Base-by-base conservation (phyloP, 2,888 invertebrate species). In the Oligia fasciuncula region DNA sequence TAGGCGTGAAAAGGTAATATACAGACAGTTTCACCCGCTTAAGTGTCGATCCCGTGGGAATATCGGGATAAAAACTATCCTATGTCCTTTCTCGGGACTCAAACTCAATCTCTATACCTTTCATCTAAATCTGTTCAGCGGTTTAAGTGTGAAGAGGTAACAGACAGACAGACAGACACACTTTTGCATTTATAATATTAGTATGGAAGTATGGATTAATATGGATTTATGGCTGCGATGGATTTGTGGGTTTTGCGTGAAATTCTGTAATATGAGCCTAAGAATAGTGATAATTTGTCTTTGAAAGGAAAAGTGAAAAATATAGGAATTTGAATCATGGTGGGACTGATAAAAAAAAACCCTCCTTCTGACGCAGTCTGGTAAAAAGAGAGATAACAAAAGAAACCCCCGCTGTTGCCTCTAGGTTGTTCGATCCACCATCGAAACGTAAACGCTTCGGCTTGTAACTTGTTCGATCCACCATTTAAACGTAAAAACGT, bases 401-500 rank as follows among this genome's bases (percentile, higher is more conserved):
- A 49, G 3, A 49, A 49, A 29, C 29, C 0, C 6, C 13, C 49
- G 49, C 69, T 69, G 11, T 13, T 11, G 35, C 29, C 6, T 70
- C 9, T 70, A 23, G 23, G 2, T 35, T 35, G 19, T 14, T 49
- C 23, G 14, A 8, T 51, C 4, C 8, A 35, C 23, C 57, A 23
- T 57, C 57, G 9, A 23, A 57, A 57, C 57, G 23, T 23, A 57
- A 57, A 57, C 54, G 35, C 54, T 70, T 4, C 3, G 2, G n/a
- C n/a, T 6, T 40, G n/a, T 60, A n/a, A 60, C 11, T 71, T 60
- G 71, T n/a, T 60, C 40, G 13, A 4, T 71, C 2, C 4, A n/a
- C 46, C 62, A 72, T 75, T 79, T 57, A 84, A 74, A 85, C 77
- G 69, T 81, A 81, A 84, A 89, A 89, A 84, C 73, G 77, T 35